A percentile compares a stretch with the other conserved stretches of the same genome.
Evolutionary conservation across 2,113 vertebrate species (phyloP).

Genomic region (Muntiacus reevesi): DNA sequence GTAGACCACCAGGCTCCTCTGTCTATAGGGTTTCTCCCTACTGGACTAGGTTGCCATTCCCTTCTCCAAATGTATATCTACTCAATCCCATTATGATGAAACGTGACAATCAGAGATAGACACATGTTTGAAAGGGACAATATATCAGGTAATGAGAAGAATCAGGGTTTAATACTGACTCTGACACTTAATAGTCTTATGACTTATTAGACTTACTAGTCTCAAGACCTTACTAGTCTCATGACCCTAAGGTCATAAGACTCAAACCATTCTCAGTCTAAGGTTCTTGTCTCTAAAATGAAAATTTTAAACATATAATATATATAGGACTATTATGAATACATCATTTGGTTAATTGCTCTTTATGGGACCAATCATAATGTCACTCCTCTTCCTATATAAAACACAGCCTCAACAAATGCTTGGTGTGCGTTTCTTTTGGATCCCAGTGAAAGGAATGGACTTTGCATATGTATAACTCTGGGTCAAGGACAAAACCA

Average conservation of each 20-base stretch:
- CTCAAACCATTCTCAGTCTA: not conserved
- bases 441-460: not conserved
- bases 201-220: not conserved
- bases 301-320: not conserved
- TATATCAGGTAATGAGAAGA: not conserved
- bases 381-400: not conserved
- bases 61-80: not conserved
- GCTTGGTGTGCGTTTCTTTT: not conserved
- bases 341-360: not conserved
- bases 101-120: not conserved
- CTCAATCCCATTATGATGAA: not conserved
- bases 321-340: not conserved
- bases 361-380: not conserved
- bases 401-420: not conserved
- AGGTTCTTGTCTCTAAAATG: not conserved
- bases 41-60: not conserved
- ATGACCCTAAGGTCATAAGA: not conserved
- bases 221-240: not conserved
- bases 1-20: not conserved
- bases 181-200: not conserved
- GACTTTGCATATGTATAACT: not conserved
- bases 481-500: not conserved
- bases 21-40: not conserved
- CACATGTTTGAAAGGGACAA: not conserved
- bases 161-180: not conserved